Conservation (phyloP, 2,888 invertebrate genomes). For the Zhuqinia jingwanae region DNA sequence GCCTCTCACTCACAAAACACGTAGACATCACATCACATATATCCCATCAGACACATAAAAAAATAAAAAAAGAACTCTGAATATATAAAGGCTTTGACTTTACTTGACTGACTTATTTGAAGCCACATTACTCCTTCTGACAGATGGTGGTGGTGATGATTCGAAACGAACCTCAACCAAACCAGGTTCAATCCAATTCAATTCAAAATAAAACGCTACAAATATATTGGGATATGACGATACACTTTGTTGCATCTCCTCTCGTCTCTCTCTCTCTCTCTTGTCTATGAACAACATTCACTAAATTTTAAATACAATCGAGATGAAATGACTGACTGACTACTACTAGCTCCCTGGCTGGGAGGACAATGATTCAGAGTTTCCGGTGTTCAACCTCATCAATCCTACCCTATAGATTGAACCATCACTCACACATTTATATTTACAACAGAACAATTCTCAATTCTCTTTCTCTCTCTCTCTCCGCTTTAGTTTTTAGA, state of each 20-base stretch:
- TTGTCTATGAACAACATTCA: neutral
- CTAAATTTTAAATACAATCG: conserved; percentile 10
- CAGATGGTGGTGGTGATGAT: conserved; percentile 69
- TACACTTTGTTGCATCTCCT: neutral
- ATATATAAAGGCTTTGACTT: conserved; percentile 16
- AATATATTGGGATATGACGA: neutral
- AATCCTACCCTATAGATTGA: conserved; percentile 55
- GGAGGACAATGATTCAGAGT: conserved; percentile 72
- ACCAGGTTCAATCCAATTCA: conserved; percentile 42
- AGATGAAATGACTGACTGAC: conserved; percentile 36
- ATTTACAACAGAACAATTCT: neutral
- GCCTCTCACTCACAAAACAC: conserved; percentile 1
- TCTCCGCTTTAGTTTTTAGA: conserved; percentile 7
- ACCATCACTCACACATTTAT: conserved; percentile 38
- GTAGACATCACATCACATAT: neutral
- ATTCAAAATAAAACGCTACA: neutral
- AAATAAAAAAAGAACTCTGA: conserved; percentile 24
- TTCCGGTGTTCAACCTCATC: conserved; percentile 70
- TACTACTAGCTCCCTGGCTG: conserved; percentile 27
- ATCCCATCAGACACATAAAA: conserved; percentile 23
- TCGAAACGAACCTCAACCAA: conserved; percentile 44
- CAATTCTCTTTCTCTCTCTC: neutral
- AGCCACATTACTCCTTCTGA: conserved; percentile 68
- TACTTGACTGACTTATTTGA: conserved; percentile 53
- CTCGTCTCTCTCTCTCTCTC: neutral